A percentile compares a stretch with the other conserved stretches of the same genome.
Conservation (phyloP, 37 sponge, comb jelly and placozoan species). For the Eunapius fragilis region DNA sequence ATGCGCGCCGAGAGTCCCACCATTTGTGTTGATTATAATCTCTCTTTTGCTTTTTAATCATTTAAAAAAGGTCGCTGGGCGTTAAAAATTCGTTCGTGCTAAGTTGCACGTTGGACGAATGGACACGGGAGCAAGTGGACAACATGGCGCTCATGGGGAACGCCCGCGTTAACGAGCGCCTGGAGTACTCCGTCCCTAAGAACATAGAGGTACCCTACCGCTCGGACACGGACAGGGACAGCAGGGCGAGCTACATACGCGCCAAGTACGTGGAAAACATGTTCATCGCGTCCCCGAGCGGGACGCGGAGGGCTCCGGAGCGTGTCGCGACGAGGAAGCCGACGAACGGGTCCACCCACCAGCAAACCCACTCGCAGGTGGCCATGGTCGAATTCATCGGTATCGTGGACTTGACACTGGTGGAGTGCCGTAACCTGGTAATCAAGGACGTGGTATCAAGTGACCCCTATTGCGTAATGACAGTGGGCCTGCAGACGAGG, state of each 20-base stretch:
- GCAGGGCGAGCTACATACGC: conserved; percentile 70
- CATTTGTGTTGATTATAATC: neutral
- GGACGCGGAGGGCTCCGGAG: conserved; percentile 49
- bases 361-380: neutral
- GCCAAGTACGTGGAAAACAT: conserved; percentile 78
- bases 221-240: conserved; percentile 68
- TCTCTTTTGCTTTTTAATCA: neutral
- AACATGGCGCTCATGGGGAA: conserved; percentile 67
- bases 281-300: conserved; percentile 49
- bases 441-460: conserved; percentile 70
- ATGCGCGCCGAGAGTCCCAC: no score
- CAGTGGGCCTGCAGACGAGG: conserved; percentile 62
- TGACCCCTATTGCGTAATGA: conserved; percentile 74
- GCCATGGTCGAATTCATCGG: conserved; percentile 87
- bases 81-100: conserved; percentile 80
- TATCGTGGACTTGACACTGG: conserved; percentile 63
- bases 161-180: conserved; percentile 45
- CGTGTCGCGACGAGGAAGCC: conserved; percentile 19
- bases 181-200: conserved; percentile 83
- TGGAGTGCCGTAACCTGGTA: conserved; percentile 54
- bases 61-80: conserved; percentile 51
- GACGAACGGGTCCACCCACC: neutral
- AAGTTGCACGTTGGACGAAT: conserved; percentile 70
- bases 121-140: conserved; percentile 74
- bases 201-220: conserved; percentile 76